Percentiles rank a stretch among this genome's conserved stretches.
Conservation (phyloP, 1,140 invertebrate genomes). For the Ceratina calcarata region DNA sequence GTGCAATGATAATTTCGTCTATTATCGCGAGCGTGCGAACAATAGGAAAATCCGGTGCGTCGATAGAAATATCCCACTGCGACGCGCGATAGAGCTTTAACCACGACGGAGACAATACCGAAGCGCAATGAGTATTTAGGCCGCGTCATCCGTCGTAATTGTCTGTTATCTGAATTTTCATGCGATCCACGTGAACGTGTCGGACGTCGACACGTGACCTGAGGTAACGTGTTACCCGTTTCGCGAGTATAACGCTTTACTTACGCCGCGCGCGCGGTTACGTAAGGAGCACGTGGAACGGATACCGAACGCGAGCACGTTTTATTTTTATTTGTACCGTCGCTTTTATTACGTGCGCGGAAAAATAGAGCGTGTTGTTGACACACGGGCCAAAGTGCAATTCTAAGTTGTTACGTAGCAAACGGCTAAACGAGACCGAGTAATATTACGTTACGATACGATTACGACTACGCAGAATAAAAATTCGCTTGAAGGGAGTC, state of each 20-base stretch:
- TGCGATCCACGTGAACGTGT: conserved; percentile 49
- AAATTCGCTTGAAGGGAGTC: no score
- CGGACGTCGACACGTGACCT: conserved; percentile 52
- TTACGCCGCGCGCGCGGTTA: conserved; percentile 30
- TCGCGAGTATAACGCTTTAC: conserved; percentile 38
- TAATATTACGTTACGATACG: no score
- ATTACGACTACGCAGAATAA: no score
- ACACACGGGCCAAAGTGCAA: no score
- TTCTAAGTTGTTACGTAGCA: no score
- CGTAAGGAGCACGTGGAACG: conserved; percentile 44
- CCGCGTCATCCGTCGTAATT: conserved; percentile 17
- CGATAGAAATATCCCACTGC: neutral
- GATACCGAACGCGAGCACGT: neutral
- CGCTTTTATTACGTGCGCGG: no score
- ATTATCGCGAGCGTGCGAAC: conserved; percentile 6
- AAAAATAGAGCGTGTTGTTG: no score
- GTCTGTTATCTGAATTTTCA: conserved; percentile 41
- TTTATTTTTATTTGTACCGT: no score
- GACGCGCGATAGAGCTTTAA: conserved; percentile 3
- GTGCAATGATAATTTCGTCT: neutral
- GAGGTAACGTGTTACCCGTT: conserved; percentile 48
- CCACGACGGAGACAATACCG: neutral
- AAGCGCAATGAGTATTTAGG: neutral
- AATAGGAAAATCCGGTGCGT: neutral
- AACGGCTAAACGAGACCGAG: no score